A percentile compares a stretch with the other conserved stretches of the same genome.
Conservation (phyloP, 92 coral and sea anemone species). For the Blastomussa wellsi region DNA sequence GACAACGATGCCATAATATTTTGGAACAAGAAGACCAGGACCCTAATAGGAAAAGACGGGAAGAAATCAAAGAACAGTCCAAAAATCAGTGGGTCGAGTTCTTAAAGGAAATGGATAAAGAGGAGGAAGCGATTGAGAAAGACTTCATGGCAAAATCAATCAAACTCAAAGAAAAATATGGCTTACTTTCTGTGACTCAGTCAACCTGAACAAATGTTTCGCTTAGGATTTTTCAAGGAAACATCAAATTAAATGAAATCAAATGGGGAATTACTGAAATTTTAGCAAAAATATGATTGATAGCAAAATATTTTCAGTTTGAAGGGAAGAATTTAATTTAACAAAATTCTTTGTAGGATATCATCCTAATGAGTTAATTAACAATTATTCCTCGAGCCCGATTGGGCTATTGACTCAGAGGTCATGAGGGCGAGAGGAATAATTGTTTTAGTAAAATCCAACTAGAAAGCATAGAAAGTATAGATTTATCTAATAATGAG, state of each 20-base stretch:
- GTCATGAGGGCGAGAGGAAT: too few relatives aligned
- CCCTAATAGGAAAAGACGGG: conserved; percentile 59
- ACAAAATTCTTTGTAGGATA: too few relatives aligned
- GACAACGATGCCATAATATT: conserved; percentile 80
- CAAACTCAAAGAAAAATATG: conserved; percentile 77
- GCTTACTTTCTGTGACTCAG: conserved; percentile 19
- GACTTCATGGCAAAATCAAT: conserved; percentile 70
- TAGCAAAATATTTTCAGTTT: too few relatives aligned
- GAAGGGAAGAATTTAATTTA: not conserved
- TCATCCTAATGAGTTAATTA: too few relatives aligned
- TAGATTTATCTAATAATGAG: too few relatives aligned
- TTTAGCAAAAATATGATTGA: not conserved
- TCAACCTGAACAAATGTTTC: not conserved
- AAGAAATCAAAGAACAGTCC: conserved; percentile 65
- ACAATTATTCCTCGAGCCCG: too few relatives aligned
- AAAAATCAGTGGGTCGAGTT: conserved; percentile 82
- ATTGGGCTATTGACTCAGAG: too few relatives aligned
- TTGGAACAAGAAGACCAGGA: conserved; percentile 84
- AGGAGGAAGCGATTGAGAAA: conserved; percentile 71
- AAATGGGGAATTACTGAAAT: not conserved
- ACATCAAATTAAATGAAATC: not conserved
- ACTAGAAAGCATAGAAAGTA: too few relatives aligned
- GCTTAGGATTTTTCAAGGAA: not conserved
- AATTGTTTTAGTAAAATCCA: too few relatives aligned
- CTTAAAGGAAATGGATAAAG: conserved; percentile 68